Evolutionary conservation across 2,113 vertebrate species (phyloP), one percentile per base, ranked within the genome.

Genomic region (Apodemus sylvaticus): DNA sequence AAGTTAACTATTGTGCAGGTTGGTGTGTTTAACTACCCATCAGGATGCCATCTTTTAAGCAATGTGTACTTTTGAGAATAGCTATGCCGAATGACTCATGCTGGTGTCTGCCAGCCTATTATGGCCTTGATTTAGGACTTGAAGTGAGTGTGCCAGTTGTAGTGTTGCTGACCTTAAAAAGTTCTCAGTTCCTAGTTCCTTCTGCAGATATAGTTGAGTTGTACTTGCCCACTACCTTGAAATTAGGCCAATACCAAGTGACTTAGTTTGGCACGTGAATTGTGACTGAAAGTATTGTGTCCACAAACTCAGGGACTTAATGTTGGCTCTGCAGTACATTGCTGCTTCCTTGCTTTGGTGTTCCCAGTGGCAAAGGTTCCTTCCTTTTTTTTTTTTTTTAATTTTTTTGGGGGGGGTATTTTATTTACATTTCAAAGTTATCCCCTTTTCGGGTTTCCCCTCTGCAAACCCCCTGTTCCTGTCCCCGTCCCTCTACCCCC

Each of bases 31-130:
- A 70, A 60, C 95, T 91, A 55, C 48, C 36, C 60, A 8, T 74
- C 22, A 73, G 64, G 66, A 82, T 24, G 42, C 64, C 60, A 51
- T 16, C 24, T 76, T 53, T 48, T 19, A 19, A 71, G 10, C 13
- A 13, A 9, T 42, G 34, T 26, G 82, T 95, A 45, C 73, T 68
- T 60, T 81, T 77, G 68, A n/a, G n/a, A 53, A 8, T 26, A 66
- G 36, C 17, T 22, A 53, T 82, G 42, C 42, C 48, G 39, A 82
- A 7, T 78, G 64, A 34, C 12, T 60, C 17, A 7, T 17, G 24
- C n/a, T 83, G 64, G 86, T 90, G 87, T 95, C 76, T 86, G 58
- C 86, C 36, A 60, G 89, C 39, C n/a, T 95, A 6, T 48, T 53
- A 8, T 70, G 17, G 51, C 82, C 51, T 77, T 77, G 58, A 76